Conservation (phyloP, 2,888 invertebrate genomes). For the Nycteola revayana region DNA sequence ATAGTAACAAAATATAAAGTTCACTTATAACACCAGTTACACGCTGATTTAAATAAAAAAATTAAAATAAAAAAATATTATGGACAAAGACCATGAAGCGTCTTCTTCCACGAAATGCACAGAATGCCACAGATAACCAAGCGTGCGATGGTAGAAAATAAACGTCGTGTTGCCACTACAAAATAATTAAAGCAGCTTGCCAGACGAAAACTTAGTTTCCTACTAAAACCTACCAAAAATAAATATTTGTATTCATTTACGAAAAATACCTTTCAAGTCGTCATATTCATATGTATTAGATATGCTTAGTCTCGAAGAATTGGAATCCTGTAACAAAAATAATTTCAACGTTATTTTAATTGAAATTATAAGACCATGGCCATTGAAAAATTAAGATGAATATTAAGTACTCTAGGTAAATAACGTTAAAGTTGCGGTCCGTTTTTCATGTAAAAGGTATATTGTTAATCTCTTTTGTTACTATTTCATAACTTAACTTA, state of each 20-base stretch:
- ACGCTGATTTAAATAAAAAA: slow-evolving; percentile 61
- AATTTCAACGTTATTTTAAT: no score
- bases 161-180: slow-evolving; percentile 26
- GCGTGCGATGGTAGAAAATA: background rate
- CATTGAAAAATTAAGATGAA: no score
- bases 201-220: no score
- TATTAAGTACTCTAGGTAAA: no score
- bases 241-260: no score
- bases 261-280: slow-evolving; percentile 56
- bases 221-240: no score
- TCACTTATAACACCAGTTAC: slow-evolving; percentile 52
- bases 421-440: no score
- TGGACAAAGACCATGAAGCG: slow-evolving; percentile 68
- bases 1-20: slow-evolving; percentile 47
- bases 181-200: background rate
- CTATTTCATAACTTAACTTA: no score
- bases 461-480: no score
- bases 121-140: slow-evolving; percentile 32
- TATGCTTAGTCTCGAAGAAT: slow-evolving; percentile 54
- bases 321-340: slow-evolving; percentile 55
- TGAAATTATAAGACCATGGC: no score
- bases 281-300: slow-evolving; percentile 54
- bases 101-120: slow-evolving; percentile 68
- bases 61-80: slow-evolving; percentile 65
- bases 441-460: no score